Conservation (phyloP, 2,113 vertebrate genomes). For the Carlito syrichta region DNA sequence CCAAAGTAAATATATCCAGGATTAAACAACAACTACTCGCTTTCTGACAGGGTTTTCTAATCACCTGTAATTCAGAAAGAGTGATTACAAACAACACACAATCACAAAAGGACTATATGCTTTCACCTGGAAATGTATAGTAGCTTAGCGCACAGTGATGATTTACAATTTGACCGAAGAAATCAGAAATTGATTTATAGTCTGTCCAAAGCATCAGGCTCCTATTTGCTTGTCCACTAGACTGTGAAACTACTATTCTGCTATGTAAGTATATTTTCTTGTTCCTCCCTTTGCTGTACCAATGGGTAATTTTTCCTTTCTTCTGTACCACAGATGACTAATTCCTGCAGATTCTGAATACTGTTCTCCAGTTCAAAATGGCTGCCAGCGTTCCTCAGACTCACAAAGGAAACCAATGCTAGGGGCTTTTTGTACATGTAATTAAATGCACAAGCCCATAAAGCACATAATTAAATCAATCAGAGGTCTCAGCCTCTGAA, state of each 20-base stretch:
- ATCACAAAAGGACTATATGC: background rate
- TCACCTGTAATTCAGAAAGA: slow-evolving; percentile 15
- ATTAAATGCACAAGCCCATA: background rate
- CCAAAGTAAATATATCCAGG: background rate
- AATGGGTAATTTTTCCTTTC: slow-evolving; percentile 63
- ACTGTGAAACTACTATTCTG: slow-evolving; percentile 73
- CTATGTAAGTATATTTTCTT: slow-evolving; percentile 68
- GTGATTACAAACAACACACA: slow-evolving; percentile 26
- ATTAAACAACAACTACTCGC: slow-evolving; percentile 43
- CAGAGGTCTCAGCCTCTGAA: background rate
- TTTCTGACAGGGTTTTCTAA: slow-evolving; percentile 41
- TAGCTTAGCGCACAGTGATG: slow-evolving; percentile 35
- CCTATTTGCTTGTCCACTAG: slow-evolving; percentile 70
- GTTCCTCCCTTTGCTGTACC: slow-evolving; percentile 39
- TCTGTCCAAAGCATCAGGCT: slow-evolving; percentile 66
- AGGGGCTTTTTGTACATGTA: background rate
- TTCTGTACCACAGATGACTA: slow-evolving; percentile 60
- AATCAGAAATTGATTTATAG: slow-evolving; percentile 74
- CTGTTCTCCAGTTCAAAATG: slow-evolving; percentile 49
- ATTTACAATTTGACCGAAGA: slow-evolving; percentile 77
- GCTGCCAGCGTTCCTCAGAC: background rate
- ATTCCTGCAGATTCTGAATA: slow-evolving; percentile 50
- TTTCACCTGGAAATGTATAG: slow-evolving; percentile 45
- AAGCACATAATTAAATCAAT: slow-evolving; percentile 19
- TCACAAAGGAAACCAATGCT: slow-evolving; percentile 15